Evolutionary conservation across 2,797 vertebrate genomes (phyloP), one percentile per base, ranked within the genome.

Genomic region (Propithecus deckenii): DNA sequence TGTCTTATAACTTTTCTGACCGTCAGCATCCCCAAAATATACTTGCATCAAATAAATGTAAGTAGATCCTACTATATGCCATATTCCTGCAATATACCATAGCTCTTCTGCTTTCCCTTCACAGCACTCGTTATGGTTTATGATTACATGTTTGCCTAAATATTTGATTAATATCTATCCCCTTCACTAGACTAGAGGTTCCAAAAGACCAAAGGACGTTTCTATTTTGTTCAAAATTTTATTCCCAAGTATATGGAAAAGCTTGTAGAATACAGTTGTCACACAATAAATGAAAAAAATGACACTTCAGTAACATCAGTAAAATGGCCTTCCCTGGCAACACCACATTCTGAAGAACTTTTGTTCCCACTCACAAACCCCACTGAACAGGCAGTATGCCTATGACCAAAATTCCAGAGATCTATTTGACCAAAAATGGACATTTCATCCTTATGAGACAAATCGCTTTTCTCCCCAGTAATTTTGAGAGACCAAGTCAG

Each of bases 401-500:
- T 38, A 4, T 59, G 23, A 71, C 15, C 65, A 46, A 30, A 43
- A 20, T 72, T 15, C 23, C 18, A 81, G 50, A 85, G 20, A 85
- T 23, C 1, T 28, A 57, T 72, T 32, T 76, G 86, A 59, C 17
- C 32, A 81, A 7, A 97, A 91, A 59, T 25, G n/a, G 30, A 55
- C 9, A 69, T 12, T 69, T 48, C 30, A 6, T 43, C 63, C 41
- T 61, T 43, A 71, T 30, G 50, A 83, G 20, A 84, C 28, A 89
- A 55, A 74, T 75, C 4, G 17, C 32, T 12, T 86, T 86, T 55
- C n/a, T 61, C 17, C 32, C 35, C 3, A 55, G 43, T 75, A 57
- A 63, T 46, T 87, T 61, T 89, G 57, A 95, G 35, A 89, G 50
- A 55, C 15, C 55, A 61, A 65, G 15, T 74, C 48, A 78, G 25